Conservation (phyloP, 2,797 vertebrate genomes). For the Alca torda region DNA sequence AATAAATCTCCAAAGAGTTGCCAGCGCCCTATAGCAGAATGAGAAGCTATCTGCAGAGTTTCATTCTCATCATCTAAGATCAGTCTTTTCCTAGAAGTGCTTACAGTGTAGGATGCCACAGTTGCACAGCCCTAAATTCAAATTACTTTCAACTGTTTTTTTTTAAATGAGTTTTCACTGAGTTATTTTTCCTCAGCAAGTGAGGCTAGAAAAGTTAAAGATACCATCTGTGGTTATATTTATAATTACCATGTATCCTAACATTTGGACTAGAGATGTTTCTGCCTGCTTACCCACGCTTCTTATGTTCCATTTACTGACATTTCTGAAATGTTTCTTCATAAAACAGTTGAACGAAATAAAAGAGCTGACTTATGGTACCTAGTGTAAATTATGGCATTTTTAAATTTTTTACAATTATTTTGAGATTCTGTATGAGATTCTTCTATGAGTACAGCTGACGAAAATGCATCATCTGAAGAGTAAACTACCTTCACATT, state of each 20-base stretch:
- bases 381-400: not conserved
- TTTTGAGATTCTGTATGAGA: not conserved
- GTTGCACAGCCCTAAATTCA: not conserved
- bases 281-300: conserved; percentile 59
- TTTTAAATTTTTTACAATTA: not conserved
- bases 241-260: conserved; percentile 54
- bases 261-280: conserved; percentile 43
- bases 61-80: not conserved
- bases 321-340: conserved; percentile 49
- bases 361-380: conserved; percentile 6
- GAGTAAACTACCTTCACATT: not conserved
- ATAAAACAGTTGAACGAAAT: not conserved
- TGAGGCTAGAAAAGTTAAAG: conserved; percentile 40
- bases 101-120: not conserved
- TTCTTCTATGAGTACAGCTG: not conserved
- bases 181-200: conserved; percentile 40
- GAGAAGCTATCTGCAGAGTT: not conserved
- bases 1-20: not conserved
- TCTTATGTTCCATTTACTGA: conserved; percentile 59
- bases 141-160: not conserved
- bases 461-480: not conserved
- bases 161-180: not conserved
- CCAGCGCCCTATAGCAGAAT: not conserved
- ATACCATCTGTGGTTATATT: conserved; percentile 59
- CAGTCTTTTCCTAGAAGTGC: not conserved